A percentile compares a stretch with the other conserved stretches of the same genome.
Conservation (phyloP, 2,113 vertebrate genomes). For the Ploceus nigricollis region DNA sequence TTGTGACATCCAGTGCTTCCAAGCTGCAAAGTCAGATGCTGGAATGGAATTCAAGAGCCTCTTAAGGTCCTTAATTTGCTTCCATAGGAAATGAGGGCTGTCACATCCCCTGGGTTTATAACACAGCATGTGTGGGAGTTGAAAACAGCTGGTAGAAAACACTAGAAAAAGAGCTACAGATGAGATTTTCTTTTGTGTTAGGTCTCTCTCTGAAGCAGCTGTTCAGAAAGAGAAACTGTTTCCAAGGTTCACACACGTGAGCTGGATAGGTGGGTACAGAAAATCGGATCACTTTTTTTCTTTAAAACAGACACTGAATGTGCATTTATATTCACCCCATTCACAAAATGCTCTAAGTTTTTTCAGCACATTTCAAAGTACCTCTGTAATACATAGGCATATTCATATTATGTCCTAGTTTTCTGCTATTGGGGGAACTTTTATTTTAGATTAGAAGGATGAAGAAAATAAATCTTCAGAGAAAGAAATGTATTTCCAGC, state of each 20-base stretch:
- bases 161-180: neutral
- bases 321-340: neutral
- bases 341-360: neutral
- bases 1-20: neutral
- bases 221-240: neutral
- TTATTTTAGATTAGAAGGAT: neutral
- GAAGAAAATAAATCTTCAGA: neutral
- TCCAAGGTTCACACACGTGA: neutral
- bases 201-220: neutral
- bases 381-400: neutral
- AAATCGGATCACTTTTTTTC: neutral
- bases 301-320: neutral
- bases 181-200: neutral
- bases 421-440: neutral
- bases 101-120: neutral
- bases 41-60: conserved; percentile 2
- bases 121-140: neutral
- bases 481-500: neutral
- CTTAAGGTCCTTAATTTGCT: neutral
- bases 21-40: neutral
- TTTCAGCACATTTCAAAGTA: neutral
- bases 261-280: neutral
- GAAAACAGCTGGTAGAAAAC: neutral
- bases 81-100: neutral
- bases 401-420: neutral